phyloP scores from a whole-genome alignment of 2,888 invertebrate species.

The Myathropa florea region DNA sequence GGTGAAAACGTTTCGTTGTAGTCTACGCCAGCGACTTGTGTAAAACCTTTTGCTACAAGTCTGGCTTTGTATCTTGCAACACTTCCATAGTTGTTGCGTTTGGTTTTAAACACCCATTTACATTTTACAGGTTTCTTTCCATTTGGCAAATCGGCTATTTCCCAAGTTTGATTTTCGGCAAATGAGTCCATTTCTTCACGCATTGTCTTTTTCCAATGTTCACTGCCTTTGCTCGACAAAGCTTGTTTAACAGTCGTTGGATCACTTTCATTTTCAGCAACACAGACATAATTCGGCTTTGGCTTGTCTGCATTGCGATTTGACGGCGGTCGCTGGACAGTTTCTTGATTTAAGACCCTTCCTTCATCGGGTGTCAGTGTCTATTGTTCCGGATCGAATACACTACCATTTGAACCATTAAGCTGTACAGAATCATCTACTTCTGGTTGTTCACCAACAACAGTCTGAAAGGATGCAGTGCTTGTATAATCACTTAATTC shows the following conservation, averaged over 20 bases:
- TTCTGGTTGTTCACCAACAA: neutral
- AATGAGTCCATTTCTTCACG: neutral
- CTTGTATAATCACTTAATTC: conserved; percentile 31
- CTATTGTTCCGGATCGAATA: neutral
- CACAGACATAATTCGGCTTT: conserved; percentile 27
- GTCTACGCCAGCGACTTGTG: conserved; percentile 18
- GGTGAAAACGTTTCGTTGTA: conserved; percentile 35
- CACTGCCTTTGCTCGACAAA: conserved; percentile 12
- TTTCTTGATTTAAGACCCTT: conserved; percentile 4
- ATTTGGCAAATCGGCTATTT: conserved; percentile 23
- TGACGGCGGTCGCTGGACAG: conserved; percentile 12
- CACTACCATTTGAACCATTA: neutral
- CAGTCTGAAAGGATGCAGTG: conserved; percentile 6
- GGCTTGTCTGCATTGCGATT: conserved; percentile 11
- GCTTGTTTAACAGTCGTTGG: conserved; percentile 14
- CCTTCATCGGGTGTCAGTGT: neutral
- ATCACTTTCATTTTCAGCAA: conserved; percentile 16
- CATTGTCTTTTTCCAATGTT: neutral
- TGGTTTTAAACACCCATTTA: conserved; percentile 39
- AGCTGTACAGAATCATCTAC: neutral
- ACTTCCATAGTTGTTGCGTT: neutral
- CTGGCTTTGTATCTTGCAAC: neutral
- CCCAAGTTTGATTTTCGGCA: neutral
- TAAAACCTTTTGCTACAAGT: neutral
- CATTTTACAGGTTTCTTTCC: conserved; percentile 28